Base-by-base conservation (phyloP, 2,113 vertebrate species). In the Cebus imitator region DNA sequence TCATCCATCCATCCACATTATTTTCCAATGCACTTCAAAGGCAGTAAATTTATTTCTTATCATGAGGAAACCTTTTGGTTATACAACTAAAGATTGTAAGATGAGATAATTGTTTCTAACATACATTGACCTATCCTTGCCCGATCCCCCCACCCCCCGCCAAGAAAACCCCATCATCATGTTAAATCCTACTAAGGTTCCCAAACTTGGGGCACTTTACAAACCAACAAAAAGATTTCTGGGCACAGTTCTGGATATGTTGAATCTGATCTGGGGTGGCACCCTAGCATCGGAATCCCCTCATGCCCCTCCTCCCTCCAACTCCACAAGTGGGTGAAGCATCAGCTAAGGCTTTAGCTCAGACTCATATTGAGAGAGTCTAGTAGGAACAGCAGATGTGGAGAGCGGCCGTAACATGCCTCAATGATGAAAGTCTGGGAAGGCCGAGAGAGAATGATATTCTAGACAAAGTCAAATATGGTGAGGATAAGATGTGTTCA, bases 221-320 rank as follows among this genome's bases (percentile, higher is more conserved):
- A 80, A 89, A 89, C 23, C 61, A 64, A 61, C n/a, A 90, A 27
- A 75, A 6, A 35, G 30, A 75, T 45, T 75, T 10, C 23, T 10
- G 9, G 11, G 5, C 23, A 4, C 17, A 37, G 5, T 14, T 23
- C 73, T 82, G 57, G 55, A 27, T 61, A 8, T 37, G 13, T 25
- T 61, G 68, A 87, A 25, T 50, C 5, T 57, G 21, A 21, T 18
- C 30, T 58, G 64, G 50, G 21, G 10, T 27, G 12, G 35, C 37
- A 10, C 1, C 23, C 57, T 82, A 52, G 23, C 37, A 32, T 43
- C 66, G 11, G 50, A 52, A 6, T 43, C 32, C 18, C 66, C 25
- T 6, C 13, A 4, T 0, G 3, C 2, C 6, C 14, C 3, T 48
- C 23, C n/a, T 30, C 2, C 20, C 25, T 3, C 27, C 6, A 12